These are phyloP conservation scores for Eristalinus aeneus DNA, from an alignment of 2,888 invertebrate genomes.

Conservation along the genomic window DNA sequence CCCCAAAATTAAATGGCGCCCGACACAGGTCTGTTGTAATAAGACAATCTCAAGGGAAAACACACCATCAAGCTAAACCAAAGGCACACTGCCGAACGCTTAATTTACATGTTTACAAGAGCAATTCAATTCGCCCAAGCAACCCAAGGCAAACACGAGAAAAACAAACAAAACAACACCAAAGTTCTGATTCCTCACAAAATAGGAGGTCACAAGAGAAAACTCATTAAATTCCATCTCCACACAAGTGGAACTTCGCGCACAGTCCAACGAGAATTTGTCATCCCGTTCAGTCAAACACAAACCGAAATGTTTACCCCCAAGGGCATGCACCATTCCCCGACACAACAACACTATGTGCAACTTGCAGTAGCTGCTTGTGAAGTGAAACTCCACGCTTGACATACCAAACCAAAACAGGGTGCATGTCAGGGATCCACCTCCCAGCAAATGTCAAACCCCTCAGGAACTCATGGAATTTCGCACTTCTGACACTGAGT, in stretches of 20 bases:
- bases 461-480: slow-evolving; percentile 49
- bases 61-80: no score
- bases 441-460: slow-evolving; percentile 53
- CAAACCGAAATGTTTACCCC: background rate
- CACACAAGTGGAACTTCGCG: background rate
- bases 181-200: background rate
- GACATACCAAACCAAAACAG: slow-evolving; percentile 19
- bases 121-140: background rate
- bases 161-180: background rate
- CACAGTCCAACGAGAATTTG: background rate
- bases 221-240: background rate
- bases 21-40: background rate
- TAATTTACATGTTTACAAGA: background rate
- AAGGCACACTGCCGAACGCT: background rate
- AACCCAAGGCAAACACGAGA: background rate
- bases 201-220: background rate
- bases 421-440: slow-evolving; percentile 21
- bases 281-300: background rate
- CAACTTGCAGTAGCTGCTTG: background rate
- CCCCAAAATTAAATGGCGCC: background rate
- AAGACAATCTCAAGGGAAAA: background rate
- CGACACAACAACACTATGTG: background rate
- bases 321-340: background rate
- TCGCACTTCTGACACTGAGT: slow-evolving; percentile 59
- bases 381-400: background rate